A percentile compares a stretch with the other conserved stretches of the same genome.
Conservation (phyloP, 2,113 vertebrate species). For the Trichomycterus rosablanca region DNA sequence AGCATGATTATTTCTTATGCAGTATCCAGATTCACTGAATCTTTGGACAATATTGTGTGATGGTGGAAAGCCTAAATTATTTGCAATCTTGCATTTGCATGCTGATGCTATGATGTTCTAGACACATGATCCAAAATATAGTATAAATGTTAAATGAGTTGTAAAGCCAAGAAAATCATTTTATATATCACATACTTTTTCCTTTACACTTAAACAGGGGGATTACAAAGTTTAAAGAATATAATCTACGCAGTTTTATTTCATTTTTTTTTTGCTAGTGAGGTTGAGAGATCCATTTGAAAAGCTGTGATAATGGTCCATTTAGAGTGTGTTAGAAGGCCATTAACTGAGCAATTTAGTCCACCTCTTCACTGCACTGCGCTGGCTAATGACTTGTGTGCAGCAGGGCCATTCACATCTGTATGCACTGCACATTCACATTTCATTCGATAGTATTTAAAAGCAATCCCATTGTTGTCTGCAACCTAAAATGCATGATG, state of each 20-base stretch:
- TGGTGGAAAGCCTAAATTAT: no score
- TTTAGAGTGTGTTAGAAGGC: conserved; percentile 39
- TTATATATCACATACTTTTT: no score
- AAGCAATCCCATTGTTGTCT: conserved; percentile 23
- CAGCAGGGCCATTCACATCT: conserved; percentile 28
- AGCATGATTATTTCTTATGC: no score
- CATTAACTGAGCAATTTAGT: conserved; percentile 44
- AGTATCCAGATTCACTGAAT: no score
- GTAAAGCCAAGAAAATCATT: no score
- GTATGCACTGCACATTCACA: conserved; percentile 33
- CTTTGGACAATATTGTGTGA: no score
- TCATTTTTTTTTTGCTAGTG: conserved; percentile 9
- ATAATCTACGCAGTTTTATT: conserved; percentile 12
- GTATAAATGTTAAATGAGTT: no score
- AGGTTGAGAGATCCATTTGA: conserved; percentile 43
- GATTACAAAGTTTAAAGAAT: not conserved
- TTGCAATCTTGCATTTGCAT: no score
- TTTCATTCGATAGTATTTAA: conserved; percentile 19
- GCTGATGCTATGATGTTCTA: no score
- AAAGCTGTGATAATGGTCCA: conserved; percentile 47
- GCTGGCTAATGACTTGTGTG: conserved; percentile 34
- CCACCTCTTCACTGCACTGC: conserved; percentile 31
- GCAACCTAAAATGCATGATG: conserved; percentile 4
- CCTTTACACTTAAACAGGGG: no score
- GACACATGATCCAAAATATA: no score